Conservation (phyloP, 2,888 invertebrate species). For the Mimas tiliae region DNA sequence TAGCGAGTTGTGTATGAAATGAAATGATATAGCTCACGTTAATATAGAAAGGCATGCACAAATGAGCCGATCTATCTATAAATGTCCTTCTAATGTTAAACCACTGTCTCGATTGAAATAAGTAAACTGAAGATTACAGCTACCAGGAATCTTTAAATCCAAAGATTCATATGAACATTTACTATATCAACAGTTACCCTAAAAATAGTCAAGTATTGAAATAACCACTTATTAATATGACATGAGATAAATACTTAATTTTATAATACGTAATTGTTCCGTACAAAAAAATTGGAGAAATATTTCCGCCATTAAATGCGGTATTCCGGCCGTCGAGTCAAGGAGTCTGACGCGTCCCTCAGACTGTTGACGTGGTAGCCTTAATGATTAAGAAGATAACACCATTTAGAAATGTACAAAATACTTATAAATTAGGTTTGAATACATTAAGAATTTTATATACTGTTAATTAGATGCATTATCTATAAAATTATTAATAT, state of each 20-base stretch:
- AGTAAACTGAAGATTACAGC: background rate
- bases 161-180: background rate
- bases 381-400: background rate
- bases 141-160: background rate
- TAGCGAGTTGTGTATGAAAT: too few relatives aligned
- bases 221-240: background rate
- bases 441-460: background rate
- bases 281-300: too few relatives aligned
- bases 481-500: background rate
- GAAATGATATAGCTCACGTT: too few relatives aligned
- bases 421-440: constrained; percentile 4
- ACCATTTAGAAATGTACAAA: constrained; percentile 14
- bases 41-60: too few relatives aligned
- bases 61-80: too few relatives aligned
- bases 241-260: background rate
- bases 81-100: too few relatives aligned
- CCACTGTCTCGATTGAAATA: too few relatives aligned
- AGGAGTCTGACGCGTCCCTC: too few relatives aligned
- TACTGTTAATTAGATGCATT: background rate
- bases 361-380: too few relatives aligned
- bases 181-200: background rate
- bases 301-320: too few relatives aligned
- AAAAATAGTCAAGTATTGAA: background rate
- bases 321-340: too few relatives aligned
- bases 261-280: background rate